Percentiles rank a stretch among this genome's conserved stretches.
Evolutionary conservation across 1,140 invertebrate genomes (phyloP).

Genomic region (Branchinecta lynchi): DNA sequence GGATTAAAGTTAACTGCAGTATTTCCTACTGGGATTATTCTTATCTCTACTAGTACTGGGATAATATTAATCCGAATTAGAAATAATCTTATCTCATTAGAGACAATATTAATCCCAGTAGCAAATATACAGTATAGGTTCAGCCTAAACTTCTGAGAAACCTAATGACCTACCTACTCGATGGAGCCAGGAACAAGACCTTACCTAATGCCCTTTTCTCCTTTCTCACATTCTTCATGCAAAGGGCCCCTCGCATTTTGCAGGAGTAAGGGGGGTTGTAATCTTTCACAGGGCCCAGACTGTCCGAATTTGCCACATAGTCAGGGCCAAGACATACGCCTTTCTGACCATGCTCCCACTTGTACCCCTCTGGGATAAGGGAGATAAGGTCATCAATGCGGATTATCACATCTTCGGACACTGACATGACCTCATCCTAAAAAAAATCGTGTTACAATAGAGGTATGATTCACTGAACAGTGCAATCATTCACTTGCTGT

Average conservation of each 20-base stretch:
- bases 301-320: background rate
- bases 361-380: background rate
- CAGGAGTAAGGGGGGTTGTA: background rate
- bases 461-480: too few species aligned
- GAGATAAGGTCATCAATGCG: background rate
- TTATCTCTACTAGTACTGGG: too few species aligned
- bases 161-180: too few species aligned
- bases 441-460: background rate
- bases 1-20: too few species aligned
- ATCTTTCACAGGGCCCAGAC: background rate
- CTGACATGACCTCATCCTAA: background rate
- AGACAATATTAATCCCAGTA: too few species aligned
- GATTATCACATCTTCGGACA: slow-evolving; percentile 1
- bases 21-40: too few species aligned
- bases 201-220: background rate
- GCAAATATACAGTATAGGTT: too few species aligned
- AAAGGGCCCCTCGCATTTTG: background rate
- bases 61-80: too few species aligned
- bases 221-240: slow-evolving; percentile 3
- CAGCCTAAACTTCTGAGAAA: too few species aligned
- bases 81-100: too few species aligned
- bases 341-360: background rate
- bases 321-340: background rate
- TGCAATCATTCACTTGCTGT: too few species aligned
- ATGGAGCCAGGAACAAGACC: too few species aligned